Percentiles rank a stretch among this genome's conserved stretches.
Conservation (phyloP, 2,888 invertebrate genomes). For the Resseliella maxima region DNA sequence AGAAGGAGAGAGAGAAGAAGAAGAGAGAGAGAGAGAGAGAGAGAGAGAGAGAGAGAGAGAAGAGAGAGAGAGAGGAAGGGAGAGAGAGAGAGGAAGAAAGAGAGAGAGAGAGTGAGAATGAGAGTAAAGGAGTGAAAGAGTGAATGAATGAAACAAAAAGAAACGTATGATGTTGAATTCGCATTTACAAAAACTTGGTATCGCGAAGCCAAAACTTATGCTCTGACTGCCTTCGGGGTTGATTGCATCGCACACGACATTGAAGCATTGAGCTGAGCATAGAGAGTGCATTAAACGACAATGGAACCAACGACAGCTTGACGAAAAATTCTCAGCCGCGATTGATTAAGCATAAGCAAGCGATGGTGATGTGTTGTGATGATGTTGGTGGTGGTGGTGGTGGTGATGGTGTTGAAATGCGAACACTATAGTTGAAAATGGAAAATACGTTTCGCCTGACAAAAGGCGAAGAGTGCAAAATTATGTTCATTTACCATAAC, state of each 20-base stretch:
- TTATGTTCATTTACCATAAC: not conserved
- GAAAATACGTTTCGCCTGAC: not conserved
- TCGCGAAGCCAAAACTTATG: constrained; percentile 33
- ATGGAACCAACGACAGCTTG: constrained; percentile 13
- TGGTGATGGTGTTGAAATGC: too few species aligned
- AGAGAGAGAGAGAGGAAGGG: not conserved
- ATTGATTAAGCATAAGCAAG: not conserved
- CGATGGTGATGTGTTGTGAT: too few species aligned
- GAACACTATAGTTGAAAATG: not conserved
- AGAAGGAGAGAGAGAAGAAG: not conserved
- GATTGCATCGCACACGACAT: constrained; percentile 16
- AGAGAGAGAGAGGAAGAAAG: not conserved
- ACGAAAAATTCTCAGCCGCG: constrained; percentile 26
- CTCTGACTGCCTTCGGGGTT: constrained; percentile 23
- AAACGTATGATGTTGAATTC: not conserved
- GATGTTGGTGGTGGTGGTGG: too few species aligned
- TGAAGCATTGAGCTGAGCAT: not conserved
- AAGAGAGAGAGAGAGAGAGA: not conserved
- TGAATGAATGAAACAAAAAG: not conserved
- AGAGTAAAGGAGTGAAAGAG: not conserved
- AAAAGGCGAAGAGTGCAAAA: not conserved
- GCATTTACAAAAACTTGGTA: not conserved
- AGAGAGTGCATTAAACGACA: constrained; percentile 34
- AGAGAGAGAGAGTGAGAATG: too few species aligned
- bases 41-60: not conserved